Percentiles rank a stretch among this genome's conserved stretches.
phyloP scores from a whole-genome alignment of 2,797 vertebrate genomes.

The Malacoctenus gilli region DNA sequence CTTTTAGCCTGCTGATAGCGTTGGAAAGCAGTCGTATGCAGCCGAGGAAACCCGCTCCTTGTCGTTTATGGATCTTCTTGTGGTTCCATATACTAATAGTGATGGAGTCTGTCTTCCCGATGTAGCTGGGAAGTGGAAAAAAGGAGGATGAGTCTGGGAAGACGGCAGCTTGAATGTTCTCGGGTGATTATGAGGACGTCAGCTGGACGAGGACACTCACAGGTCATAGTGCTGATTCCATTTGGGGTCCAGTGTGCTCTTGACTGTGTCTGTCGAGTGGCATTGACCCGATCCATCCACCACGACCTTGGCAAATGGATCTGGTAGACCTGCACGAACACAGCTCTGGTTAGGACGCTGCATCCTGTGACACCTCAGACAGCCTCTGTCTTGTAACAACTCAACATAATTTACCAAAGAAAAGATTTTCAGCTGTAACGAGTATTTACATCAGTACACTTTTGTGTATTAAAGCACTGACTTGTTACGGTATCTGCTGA shows the following conservation, averaged over 20 bases:
- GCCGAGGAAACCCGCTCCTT: constrained; percentile 97
- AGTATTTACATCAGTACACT: too few species aligned
- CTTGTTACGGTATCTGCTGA: too few species aligned
- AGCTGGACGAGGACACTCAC: constrained; percentile 79
- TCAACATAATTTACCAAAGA: too few species aligned
- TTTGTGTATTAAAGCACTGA: too few species aligned
- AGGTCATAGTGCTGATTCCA: constrained; percentile 99
- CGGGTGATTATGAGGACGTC: too few species aligned
- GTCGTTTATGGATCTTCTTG: constrained; percentile 99
- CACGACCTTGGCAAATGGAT: constrained; percentile 97
- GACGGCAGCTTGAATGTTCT: too few species aligned
- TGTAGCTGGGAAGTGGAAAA: constrained; percentile 82
- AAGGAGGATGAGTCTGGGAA: too few species aligned
- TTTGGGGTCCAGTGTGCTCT: constrained; percentile 98
- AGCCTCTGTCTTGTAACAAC: too few species aligned
- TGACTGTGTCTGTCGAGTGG: constrained; percentile 99
- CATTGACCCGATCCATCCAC: constrained; percentile 98
- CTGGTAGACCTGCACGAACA: constrained; percentile 87
- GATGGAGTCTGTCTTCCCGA: constrained; percentile 97
- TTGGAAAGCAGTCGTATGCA: constrained; percentile 96
- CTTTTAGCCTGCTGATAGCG: constrained; percentile 96
- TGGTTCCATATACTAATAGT: constrained; percentile 99
- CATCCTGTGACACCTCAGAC: too few species aligned
- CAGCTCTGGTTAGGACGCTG: background rate
- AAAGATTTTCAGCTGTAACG: too few species aligned